These are phyloP conservation scores for Anhinga anhinga DNA, from an alignment of 2,113 vertebrate genomes.

Conservation along the genomic window DNA sequence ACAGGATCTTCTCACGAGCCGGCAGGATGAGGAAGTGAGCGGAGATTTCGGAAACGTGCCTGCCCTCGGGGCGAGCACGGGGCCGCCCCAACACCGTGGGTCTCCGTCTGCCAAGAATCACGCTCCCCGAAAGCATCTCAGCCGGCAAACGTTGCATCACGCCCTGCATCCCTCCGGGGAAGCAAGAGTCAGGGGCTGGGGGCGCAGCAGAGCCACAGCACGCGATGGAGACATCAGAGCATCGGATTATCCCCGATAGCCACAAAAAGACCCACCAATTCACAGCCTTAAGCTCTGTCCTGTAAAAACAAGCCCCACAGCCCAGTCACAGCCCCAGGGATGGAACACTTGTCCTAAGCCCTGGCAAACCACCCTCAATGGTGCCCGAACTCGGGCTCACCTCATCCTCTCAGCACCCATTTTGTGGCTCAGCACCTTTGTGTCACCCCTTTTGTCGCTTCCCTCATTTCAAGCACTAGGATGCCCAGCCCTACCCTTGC, in stretches of 20 bases:
- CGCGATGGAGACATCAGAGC: fast-evolving
- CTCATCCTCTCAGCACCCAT: fast-evolving
- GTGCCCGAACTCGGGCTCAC: fast-evolving
- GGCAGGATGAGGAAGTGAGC: neutral
- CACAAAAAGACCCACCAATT: neutral
- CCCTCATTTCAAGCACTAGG: neutral
- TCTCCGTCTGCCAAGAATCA: fast-evolving
- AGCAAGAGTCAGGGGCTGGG: neutral
- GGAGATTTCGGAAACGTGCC: neutral
- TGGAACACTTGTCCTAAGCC: neutral
- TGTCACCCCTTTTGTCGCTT: neutral
- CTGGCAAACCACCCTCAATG: fast-evolving
- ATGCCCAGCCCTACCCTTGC: neutral
- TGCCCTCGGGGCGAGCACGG: fast-evolving
- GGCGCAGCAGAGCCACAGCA: neutral
- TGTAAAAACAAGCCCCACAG: neutral
- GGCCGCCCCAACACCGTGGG: fast-evolving
- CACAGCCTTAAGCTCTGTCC: neutral
- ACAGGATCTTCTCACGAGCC: neutral
- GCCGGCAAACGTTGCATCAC: neutral
- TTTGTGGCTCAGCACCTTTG: neutral
- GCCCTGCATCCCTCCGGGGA: neutral
- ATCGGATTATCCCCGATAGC: fast-evolving
- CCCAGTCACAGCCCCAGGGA: fast-evolving
- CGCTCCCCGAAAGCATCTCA: neutral